These are phyloP conservation scores for Caenorhabditis wallacei DNA, from an alignment of 2,888 invertebrate genomes.

Conservation along the genomic window DNA sequence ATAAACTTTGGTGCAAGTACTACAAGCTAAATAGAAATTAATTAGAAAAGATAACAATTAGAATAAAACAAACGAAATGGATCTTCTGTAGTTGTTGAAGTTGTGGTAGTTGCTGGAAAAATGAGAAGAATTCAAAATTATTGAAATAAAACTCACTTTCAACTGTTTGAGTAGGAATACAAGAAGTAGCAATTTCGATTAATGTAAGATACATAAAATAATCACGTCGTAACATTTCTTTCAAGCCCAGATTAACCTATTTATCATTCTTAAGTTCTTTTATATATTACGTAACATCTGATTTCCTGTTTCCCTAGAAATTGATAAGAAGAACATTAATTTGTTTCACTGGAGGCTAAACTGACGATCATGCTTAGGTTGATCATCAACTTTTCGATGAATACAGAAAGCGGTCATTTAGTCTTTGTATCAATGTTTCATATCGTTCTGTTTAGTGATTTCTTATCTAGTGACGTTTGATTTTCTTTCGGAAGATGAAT, in stretches of 20 bases:
- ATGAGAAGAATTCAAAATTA: background rate
- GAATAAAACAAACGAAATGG: slow-evolving; percentile 8
- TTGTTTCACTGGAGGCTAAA: background rate
- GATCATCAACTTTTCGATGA: background rate
- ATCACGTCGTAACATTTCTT: background rate
- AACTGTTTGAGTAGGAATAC: slow-evolving; percentile 7
- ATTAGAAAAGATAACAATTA: background rate
- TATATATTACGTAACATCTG: background rate
- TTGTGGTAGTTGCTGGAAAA: background rate
- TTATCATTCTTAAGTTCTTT: background rate
- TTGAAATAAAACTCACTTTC: background rate
- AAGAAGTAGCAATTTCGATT: background rate
- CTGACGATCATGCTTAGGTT: background rate
- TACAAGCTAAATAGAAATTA: background rate
- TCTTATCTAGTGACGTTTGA: too few relatives aligned
- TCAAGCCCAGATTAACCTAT: background rate
- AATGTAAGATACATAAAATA: background rate
- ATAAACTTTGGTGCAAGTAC: background rate
- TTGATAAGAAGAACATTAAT: background rate
- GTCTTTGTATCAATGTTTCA: background rate
- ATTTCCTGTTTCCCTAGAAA: background rate
- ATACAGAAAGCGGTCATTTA: background rate
- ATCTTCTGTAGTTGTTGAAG: background rate
- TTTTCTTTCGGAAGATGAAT: too few relatives aligned
- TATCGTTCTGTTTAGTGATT: background rate